These are phyloP conservation scores for Heterochromis multidens DNA, from an alignment of 2,113 vertebrate genomes.

Conservation along the genomic window DNA sequence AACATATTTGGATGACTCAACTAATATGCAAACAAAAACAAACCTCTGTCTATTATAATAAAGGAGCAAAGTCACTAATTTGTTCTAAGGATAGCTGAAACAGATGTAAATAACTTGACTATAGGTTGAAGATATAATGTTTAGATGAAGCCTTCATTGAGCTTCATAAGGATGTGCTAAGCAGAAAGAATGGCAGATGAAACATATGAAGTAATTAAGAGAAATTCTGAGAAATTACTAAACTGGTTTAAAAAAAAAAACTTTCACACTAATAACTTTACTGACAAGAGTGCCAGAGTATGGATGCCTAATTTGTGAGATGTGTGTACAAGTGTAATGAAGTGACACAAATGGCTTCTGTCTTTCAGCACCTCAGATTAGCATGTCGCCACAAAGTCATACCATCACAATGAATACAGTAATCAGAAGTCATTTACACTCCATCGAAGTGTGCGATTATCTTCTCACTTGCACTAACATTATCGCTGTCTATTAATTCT, in stretches of 20 bases:
- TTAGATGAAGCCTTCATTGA: background rate
- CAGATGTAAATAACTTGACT: background rate
- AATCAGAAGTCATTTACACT: slow-evolving; percentile 29
- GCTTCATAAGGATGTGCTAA: background rate
- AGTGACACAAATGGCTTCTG: slow-evolving; percentile 1
- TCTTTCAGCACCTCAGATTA: slow-evolving; percentile 4
- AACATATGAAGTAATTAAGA: background rate
- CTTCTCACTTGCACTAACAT: slow-evolving; percentile 1
- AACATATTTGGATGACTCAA: background rate
- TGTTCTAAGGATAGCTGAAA: background rate
- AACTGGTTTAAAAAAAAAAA: background rate
- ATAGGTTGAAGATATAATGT: background rate
- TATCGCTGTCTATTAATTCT: background rate
- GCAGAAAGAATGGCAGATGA: background rate
- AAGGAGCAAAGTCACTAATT: background rate
- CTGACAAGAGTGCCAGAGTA: slow-evolving; percentile 3
- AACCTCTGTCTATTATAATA: background rate
- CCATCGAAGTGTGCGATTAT: background rate
- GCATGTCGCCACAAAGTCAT: slow-evolving; percentile 27
- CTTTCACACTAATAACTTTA: slow-evolving; percentile 15
- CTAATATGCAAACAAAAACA: too few species aligned
- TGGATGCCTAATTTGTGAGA: slow-evolving; percentile 12
- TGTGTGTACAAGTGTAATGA: slow-evolving; percentile 21
- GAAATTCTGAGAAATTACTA: slow-evolving; percentile 10
- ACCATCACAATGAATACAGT: background rate